Conservation (phyloP, 2,888 invertebrate genomes). For the Agrochola lychnidis region DNA sequence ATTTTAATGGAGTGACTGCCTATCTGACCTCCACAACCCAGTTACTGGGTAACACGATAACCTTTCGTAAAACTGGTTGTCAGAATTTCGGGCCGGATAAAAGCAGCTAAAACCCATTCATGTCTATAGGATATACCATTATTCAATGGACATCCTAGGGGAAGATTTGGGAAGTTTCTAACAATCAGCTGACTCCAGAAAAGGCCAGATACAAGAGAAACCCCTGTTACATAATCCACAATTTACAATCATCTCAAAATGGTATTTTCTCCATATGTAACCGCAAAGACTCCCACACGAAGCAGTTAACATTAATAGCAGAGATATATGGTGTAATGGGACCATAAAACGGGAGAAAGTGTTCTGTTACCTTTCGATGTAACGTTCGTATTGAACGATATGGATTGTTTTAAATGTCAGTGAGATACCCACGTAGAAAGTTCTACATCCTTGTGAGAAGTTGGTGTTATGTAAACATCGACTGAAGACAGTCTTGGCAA, state of each 20-base stretch:
- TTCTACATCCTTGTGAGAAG: constrained; percentile 36
- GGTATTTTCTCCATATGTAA: constrained; percentile 44
- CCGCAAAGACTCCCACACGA: constrained; percentile 48
- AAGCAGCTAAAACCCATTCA: not conserved
- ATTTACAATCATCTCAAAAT: constrained; percentile 22
- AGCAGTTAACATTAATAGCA: constrained; percentile 30
- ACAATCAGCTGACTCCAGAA: not conserved
- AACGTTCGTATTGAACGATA: constrained; percentile 34
- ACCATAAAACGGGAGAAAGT: constrained; percentile 60
- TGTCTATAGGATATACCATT: not conserved
- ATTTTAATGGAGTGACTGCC: too few relatives aligned
- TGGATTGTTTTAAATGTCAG: constrained; percentile 56
- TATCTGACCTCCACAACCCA: too few relatives aligned
- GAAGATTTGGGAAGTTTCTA: too few relatives aligned
- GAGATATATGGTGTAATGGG: constrained; percentile 45
- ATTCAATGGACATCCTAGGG: too few relatives aligned
- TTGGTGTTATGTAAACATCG: constrained; percentile 39
- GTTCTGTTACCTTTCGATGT: constrained; percentile 43
- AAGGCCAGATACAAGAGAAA: not conserved
- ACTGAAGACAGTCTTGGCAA: not conserved
- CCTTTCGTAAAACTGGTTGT: too few relatives aligned
- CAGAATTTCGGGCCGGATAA: too few relatives aligned
- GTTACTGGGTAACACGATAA: too few relatives aligned
- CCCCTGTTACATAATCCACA: constrained; percentile 40
- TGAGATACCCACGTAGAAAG: constrained; percentile 49